Conservation (phyloP, 2,797 vertebrate genomes). For the Phaenicophaeus curvirostris region DNA sequence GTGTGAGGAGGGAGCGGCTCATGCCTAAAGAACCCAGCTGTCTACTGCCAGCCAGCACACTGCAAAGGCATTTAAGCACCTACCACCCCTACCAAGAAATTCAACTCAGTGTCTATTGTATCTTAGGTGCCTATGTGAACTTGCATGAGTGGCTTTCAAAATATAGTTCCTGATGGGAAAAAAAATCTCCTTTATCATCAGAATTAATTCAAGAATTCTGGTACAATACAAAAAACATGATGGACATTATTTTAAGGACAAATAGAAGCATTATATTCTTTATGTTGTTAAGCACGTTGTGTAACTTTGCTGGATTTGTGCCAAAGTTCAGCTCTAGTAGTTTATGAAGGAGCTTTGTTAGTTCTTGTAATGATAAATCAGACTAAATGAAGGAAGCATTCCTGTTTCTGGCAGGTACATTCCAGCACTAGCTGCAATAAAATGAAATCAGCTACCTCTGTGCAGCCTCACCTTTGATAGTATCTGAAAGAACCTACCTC, state of each 20-base stretch:
- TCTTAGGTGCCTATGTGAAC: not conserved
- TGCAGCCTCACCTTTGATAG: conserved; percentile 20
- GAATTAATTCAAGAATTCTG: not conserved
- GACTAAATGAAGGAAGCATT: conserved; percentile 44
- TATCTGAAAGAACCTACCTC: conserved; percentile 22
- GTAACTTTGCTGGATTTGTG: not conserved
- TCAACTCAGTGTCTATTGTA: not conserved
- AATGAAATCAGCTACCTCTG: conserved; percentile 18
- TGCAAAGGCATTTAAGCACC: not conserved
- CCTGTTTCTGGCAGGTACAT: conserved; percentile 53
- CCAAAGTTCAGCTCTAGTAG: conserved; percentile 4
- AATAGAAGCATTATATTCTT: not conserved
- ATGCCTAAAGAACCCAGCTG: not conserved
- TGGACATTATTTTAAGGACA: not conserved
- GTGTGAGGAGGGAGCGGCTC: conserved; percentile 12
- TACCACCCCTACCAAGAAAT: not conserved
- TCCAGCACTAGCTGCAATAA: conserved; percentile 19
- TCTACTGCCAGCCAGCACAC: conserved; percentile 29
- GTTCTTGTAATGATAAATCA: conserved; percentile 59
- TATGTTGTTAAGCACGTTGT: not conserved
- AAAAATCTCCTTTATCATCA: not conserved
- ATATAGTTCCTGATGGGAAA: not conserved
- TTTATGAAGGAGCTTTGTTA: conserved; percentile 35
- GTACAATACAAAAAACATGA: not conserved
- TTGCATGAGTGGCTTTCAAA: not conserved